Evolutionary conservation across 2,797 vertebrate genomes (phyloP).

Genomic region (Macropus fuliginosus): DNA sequence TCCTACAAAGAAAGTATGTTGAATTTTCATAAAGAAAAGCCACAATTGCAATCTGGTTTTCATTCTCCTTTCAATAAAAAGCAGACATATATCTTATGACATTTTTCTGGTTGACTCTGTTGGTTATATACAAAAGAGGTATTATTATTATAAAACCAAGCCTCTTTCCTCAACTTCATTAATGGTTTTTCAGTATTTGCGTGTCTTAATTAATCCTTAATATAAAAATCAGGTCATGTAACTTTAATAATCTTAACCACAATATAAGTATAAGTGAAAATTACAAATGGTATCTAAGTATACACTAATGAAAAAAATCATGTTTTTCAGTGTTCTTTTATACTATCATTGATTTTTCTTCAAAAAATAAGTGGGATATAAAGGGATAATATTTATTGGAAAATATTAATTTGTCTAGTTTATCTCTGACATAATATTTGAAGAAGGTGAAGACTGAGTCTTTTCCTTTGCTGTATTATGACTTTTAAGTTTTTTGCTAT

Average conservation of each 20-base stretch:
- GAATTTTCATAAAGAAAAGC: conserved; percentile 66
- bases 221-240: conserved; percentile 26
- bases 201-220: conserved; percentile 31
- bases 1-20: conserved; percentile 59
- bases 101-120: neutral
- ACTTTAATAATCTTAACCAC: conserved; percentile 35
- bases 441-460: neutral
- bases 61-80: conserved; percentile 49
- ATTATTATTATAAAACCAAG: conserved; percentile 19
- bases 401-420: neutral
- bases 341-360: conserved; percentile 16
- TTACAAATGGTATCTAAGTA: conserved; percentile 38
- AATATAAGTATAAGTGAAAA: conserved; percentile 14
- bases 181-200: neutral
- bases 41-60: conserved; percentile 57
- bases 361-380: conserved; percentile 12
- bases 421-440: neutral
- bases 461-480: neutral
- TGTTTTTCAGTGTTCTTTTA: conserved; percentile 15
- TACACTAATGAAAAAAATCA: conserved; percentile 3
- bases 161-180: neutral
- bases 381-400: neutral
- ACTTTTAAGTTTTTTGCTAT: neutral
- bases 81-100: conserved; percentile 10
- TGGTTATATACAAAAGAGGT: neutral